Base-by-base conservation (phyloP, 2,888 invertebrate genomes). In the Pristionchus exspectatus region DNA sequence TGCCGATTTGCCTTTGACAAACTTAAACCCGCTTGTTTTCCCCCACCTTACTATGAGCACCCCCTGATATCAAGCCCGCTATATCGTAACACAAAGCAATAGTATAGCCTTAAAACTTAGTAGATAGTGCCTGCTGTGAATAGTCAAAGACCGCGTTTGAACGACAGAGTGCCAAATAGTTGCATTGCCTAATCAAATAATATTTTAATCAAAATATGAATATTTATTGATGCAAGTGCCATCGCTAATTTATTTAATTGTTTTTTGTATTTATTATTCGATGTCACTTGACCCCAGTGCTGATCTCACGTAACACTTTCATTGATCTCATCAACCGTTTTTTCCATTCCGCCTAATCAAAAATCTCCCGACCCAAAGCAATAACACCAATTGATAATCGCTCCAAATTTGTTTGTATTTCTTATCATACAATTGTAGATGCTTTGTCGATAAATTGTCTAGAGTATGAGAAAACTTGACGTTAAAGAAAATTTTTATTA, bases 271-370 rank as follows among this genome's bases (percentile, higher is more conserved):
- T 38, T 30, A 84, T 56, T 59, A n/a, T n/a, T 72, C 27, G 27
- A 84, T 30, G 54, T 84, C 84, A 84, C 84, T 84, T 84, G 24
- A 83, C 7, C 14, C 74, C 59, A 18, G 74, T 77, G 44, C 77
- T 84, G 84, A 84, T 84, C 84, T 84, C 84, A 84, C 56, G 84
- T 84, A 84, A 84, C 33, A 27, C 54, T 84, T 59, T 84, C 84
- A 84, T 30, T 84, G 27, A 38, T 84, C 84, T 56, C 54, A 84
- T 84, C 84, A 84, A 30, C 3, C 44, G 44, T 50, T 18, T 56
- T n/a, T 59, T 30, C 9, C 84, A 56, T 84, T 59, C 54, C 54
- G 30, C 30, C 56, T 54, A 54, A 84, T 56, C 84, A 54, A 84
- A 56, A 56, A n/a, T 2, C 0, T 16, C 24, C 84, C 30, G 59